Percentiles rank a stretch among this genome's conserved stretches.
Conservation (phyloP, 1,140 invertebrate genomes). For the Drosophila tsacasi region DNA sequence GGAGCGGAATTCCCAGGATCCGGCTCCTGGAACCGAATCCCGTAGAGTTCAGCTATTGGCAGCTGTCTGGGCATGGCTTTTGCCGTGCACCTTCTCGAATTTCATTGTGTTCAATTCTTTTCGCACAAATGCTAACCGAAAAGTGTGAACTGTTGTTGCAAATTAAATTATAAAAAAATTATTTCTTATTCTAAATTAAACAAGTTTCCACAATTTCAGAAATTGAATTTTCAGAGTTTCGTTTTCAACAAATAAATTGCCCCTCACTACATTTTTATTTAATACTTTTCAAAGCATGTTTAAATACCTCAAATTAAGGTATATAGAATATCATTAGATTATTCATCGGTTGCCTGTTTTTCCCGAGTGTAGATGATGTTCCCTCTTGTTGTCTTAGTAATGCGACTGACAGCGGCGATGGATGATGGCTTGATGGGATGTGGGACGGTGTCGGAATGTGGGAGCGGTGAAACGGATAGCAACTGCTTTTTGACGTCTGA, state of each 20-base stretch:
- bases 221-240: too few relatives aligned
- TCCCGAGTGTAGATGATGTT: constrained; percentile 12
- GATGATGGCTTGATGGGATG: constrained; percentile 29
- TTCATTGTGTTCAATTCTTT: background rate
- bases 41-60: constrained; percentile 61
- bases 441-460: constrained; percentile 1
- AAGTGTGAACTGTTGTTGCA: background rate
- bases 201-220: background rate
- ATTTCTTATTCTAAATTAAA: background rate
- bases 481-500: constrained; percentile 65
- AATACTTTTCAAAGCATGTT: fast-evolving
- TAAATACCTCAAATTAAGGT: too few relatives aligned
- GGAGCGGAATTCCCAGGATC: constrained; percentile 10
- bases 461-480: constrained; percentile 49
- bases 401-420: constrained; percentile 50
- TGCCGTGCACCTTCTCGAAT: constrained; percentile 4
- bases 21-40: constrained; percentile 37
- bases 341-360: background rate
- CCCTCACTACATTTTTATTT: too few relatives aligned
- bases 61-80: constrained; percentile 38
- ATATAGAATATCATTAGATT: background rate
- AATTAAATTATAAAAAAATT: background rate
- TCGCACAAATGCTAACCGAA: background rate
- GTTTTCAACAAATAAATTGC: background rate
- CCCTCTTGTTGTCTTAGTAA: constrained; percentile 47